Evolutionary conservation across 2,113 vertebrate genomes (phyloP).

Genomic region (Gorsachius goisagi): DNA sequence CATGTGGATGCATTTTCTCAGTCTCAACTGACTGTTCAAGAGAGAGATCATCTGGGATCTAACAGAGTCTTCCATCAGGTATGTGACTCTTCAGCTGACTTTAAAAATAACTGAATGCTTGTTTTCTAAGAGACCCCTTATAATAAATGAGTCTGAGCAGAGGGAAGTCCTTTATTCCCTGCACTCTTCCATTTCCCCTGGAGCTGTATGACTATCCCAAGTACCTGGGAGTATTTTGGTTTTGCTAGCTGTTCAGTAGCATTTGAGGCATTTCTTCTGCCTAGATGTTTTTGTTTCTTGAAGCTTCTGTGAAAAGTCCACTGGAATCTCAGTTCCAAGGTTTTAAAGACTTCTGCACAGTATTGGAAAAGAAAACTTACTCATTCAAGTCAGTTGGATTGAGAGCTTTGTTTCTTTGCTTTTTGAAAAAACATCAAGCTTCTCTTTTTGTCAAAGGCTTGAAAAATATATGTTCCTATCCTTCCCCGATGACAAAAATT

Average conservation of each 20-base stretch:
- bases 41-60: conserved; percentile 72
- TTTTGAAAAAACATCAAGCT: neutral
- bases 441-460: neutral
- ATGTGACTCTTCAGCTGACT: neutral
- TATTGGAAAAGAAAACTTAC: neutral
- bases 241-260: neutral
- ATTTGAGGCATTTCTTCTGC: neutral
- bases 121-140: neutral
- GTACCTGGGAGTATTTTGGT: neutral
- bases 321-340: neutral
- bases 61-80: conserved; percentile 82
- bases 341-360: neutral
- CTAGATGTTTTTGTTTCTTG: neutral
- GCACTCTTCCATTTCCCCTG: neutral
- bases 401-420: neutral
- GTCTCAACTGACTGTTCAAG: conserved; percentile 71
- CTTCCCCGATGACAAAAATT: neutral
- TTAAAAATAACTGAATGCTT: neutral
- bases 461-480: neutral
- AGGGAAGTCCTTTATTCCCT: neutral
- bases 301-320: neutral
- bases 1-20: conserved; percentile 81
- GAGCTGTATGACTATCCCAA: neutral
- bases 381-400: neutral
- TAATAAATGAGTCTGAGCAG: neutral